Base-by-base conservation (phyloP, 2,888 invertebrate species). In the Archaeoteleia sp. region DNA sequence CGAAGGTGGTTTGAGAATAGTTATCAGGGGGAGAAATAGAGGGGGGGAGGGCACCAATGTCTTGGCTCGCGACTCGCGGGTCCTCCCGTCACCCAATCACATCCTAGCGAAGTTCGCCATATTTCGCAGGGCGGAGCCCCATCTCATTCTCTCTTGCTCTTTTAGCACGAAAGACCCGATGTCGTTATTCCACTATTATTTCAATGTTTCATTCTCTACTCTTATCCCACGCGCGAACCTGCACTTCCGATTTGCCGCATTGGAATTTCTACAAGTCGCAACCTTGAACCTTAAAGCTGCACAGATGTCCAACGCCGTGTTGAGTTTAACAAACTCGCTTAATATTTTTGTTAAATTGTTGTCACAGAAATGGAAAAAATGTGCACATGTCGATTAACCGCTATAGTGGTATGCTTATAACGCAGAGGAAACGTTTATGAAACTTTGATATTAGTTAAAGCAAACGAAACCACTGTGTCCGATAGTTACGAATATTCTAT, bases 31-130 rank as follows among this genome's bases (percentile, higher is more conserved):
- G 74, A 73, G 73, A 74, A 73, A 69, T 75, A 74, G 76, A 75
- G 74, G 75, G 74, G 75, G 74, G 72, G 76, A 75, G 78, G 82
- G 80, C 79, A 80, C 84, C 84, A 84, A 84, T 84, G 84, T 84
- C 84, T 84, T 82, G 82, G 82, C 82, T 81, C 76, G 77, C 73
- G 70, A 82, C 78, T 79, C 74, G 78, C 76, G 78, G 82, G 80
- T 84, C 84, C 82, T 84, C 84, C 84, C 83, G 83, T 84, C 84
- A 84, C 77, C 84, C 84, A 84, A 84, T 84, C 84, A 81, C 81
- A 82, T 80, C 77, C 82, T 82, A 77, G 79, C 79, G 77, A 79
- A 76, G 79, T 79, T 82, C 82, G 82, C 82, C 83, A 84, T 84
- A 84, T 84, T 82, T 82, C 79, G 82, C 81, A 83, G 82, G 83